Evolutionary conservation across 2,797 vertebrate genomes (phyloP), one percentile per base, ranked within the genome.

Genomic region (Mastacembelus armatus): DNA sequence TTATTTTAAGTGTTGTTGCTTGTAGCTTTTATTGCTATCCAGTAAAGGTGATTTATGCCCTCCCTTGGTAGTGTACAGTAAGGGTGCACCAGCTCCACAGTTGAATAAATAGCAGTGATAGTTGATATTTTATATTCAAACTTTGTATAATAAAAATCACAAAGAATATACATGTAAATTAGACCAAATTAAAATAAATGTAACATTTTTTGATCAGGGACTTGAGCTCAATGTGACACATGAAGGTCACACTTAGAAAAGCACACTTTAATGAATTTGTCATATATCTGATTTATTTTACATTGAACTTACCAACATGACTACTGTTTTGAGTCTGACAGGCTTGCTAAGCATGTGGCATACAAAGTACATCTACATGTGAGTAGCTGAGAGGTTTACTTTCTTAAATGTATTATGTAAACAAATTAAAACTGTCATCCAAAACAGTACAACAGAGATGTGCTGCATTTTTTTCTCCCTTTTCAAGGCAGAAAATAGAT

Each of bases 141-240:
- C 65, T 66, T 32, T 48, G 27, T 10, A 5, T 1, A 11, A 33
- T 3, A 57, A 44, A n/a, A 51, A 22, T 44, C 36, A 39, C 26
- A 55, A 50, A 61, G 16, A 44, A 10, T 0, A 30, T 30, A 29
- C 19, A 42, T 69, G 36, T 45, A 68, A 68, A 82, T 69, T 27
- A 64, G 45, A 71, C 10, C 39, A 68, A 56, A 69, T 69, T 21
- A 50, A 61, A 54, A 68, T 16, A 49, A 71, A 66, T 24, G n/a
- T 27, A 44, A 35, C n/a, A 43, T 43, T 22, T 51, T 26, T 21
- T 35, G 11, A 54, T 40, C 42, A 32, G 38, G 45, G 24, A 45
- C 33, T 4, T 29, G 14, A 60, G 55, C 30, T 42, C 22, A n/a
- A n/a, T 32, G 18, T 24, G 19, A 51, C 38, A 76, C 21, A 18